Conservation (phyloP, 2,113 vertebrate genomes). For the Tauraco erythrolophus region DNA sequence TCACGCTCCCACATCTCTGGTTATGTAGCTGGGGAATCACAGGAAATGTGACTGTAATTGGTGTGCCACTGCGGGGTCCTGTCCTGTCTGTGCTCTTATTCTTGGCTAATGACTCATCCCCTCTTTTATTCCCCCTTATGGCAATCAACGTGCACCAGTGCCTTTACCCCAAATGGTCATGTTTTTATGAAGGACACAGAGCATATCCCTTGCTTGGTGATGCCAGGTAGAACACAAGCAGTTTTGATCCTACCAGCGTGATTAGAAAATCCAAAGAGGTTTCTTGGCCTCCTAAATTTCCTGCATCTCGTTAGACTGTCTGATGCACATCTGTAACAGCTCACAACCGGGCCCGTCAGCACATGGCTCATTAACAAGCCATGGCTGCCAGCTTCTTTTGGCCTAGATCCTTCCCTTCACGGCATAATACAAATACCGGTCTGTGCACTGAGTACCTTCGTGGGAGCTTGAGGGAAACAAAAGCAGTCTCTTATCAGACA, state of each 20-base stretch:
- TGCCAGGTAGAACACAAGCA: not conserved
- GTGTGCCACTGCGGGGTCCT: not conserved
- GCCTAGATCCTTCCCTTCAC: not conserved
- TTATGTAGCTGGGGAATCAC: not conserved
- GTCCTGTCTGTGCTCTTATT: not conserved
- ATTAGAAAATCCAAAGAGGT: not conserved
- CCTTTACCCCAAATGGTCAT: constrained; percentile 13
- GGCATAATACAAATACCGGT: not conserved
- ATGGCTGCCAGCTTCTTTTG: constrained; percentile 27
- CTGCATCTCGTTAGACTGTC: not conserved
- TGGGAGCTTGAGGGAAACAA: not conserved
- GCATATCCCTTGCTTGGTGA: fast-evolving
- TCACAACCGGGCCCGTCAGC: constrained; percentile 37
- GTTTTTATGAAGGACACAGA: not conserved
- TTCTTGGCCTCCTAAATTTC: not conserved
- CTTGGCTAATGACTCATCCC: not conserved
- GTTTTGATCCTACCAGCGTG: not conserved
- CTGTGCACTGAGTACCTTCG: not conserved
- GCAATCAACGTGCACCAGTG: not conserved
- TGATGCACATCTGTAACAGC: constrained; percentile 29
- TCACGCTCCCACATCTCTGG: not conserved
- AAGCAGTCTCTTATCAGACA: not conserved
- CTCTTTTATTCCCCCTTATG: constrained; percentile 28
- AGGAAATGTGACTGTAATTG: constrained; percentile 28
- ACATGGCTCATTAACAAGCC: not conserved